These are phyloP conservation scores for Sebastes aleutianus DNA, from an alignment of 2,797 vertebrate genomes.

Conservation along the genomic window DNA sequence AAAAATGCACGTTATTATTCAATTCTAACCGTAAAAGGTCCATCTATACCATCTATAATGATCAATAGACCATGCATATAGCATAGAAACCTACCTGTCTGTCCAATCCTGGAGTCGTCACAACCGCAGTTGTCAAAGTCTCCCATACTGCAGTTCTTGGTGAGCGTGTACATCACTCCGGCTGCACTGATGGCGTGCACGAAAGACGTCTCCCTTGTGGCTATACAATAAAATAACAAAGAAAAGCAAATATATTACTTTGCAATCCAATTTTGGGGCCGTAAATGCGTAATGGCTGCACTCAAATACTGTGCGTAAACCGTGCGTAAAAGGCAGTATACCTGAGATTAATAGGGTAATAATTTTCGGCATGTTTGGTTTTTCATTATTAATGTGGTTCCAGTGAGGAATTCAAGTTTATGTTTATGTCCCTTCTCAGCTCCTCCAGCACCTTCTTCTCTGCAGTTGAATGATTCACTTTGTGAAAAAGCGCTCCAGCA, in stretches of 20 bases:
- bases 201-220: conserved; percentile 94
- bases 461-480: neutral
- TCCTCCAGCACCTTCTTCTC: neutral
- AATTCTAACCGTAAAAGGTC: rapidly evolving
- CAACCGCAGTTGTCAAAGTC: conserved; percentile 97
- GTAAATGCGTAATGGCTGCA: neutral
- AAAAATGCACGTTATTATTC: neutral
- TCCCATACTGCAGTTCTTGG: conserved; percentile 97
- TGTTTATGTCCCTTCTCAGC: neutral
- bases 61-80: neutral
- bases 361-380: neutral
- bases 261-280: neutral
- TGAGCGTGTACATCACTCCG: conserved; percentile 95
- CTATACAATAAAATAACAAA: conserved; percentile 70
- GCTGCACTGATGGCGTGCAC: conserved; percentile 96
- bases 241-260: neutral
- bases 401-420: rapidly evolving
- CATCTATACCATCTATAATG: too few species aligned
- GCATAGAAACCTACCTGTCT: conserved; percentile 78
- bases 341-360: rapidly evolving
- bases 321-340: conserved; percentile 9
- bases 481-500: neutral
- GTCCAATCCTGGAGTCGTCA: conserved; percentile 91
- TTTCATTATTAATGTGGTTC: neutral
- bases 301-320: conserved; percentile 17